phyloP scores from a whole-genome alignment of 2,888 invertebrate species.

The Cephus pygmeus region DNA sequence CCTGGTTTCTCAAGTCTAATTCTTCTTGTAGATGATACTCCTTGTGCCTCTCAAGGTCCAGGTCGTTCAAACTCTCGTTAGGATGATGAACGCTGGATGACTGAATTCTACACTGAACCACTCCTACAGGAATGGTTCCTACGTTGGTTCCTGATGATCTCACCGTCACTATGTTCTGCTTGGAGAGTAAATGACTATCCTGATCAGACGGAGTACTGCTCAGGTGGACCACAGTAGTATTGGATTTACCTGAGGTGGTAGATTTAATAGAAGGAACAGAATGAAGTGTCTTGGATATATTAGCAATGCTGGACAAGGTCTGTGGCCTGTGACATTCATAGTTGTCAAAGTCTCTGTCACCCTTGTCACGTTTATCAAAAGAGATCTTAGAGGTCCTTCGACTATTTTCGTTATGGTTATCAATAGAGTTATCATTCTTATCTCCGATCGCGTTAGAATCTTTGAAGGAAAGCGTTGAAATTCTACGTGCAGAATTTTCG shows the following conservation, averaged over 20 bases:
- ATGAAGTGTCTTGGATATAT: slow-evolving; percentile 14
- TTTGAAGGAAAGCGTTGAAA: background rate
- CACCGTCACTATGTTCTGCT: background rate
- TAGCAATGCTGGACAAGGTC: slow-evolving; percentile 10
- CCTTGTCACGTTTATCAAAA: background rate
- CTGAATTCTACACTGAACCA: background rate
- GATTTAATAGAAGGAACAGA: slow-evolving; percentile 9
- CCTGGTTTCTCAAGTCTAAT: background rate
- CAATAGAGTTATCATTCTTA: background rate
- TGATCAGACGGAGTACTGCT: slow-evolving; percentile 14
- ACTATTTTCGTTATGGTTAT: background rate
- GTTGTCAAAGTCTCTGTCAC: background rate
- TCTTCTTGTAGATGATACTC: background rate
- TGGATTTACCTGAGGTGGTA: slow-evolving; percentile 23
- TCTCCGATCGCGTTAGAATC: background rate
- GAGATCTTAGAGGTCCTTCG: background rate
- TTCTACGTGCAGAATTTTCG: background rate
- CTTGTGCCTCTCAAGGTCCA: background rate
- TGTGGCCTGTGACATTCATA: background rate
- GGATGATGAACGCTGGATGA: background rate
- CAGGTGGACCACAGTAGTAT: slow-evolving; percentile 33
- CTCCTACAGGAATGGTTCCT: background rate
- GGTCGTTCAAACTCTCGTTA: background rate
- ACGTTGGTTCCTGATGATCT: background rate
- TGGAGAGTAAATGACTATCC: background rate